Evolutionary conservation across 2,113 vertebrate genomes (phyloP), one percentile per base, ranked within the genome.

Genomic region (Symphodus melops): DNA sequence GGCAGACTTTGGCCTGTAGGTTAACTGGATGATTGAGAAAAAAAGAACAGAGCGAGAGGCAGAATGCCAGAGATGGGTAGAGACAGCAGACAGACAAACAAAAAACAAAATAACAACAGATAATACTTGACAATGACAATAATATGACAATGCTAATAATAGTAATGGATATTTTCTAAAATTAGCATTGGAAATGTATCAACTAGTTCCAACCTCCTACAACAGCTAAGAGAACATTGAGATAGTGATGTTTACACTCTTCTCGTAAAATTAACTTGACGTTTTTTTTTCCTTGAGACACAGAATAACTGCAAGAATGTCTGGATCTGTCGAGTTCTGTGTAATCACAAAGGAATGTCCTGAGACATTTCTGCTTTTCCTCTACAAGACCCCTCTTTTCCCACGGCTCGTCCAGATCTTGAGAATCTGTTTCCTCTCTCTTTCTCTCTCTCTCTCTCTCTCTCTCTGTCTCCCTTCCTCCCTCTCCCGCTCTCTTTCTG

Each of bases 261-360:
- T 21, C 42, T 79, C 41, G 17, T 51, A 59, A 76, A 72, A 83
- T 61, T 64, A 68, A 81, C 77, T 85, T 77, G 63, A 72, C 83
- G 62, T 82, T 1, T 33, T 41, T 39, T 41, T 16, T 73, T 75
- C 71, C 63, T 69, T 82, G 81, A 88, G 85, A 91, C 85, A 85
- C 44, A 55, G 59, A 81, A 89, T 81, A 76, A 87, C 62, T 86
- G 42, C 72, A 92, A 91, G 92, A 93, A 92, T 94, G 92, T 93
- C 91, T 94, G 91, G 91, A 93, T 92, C 91, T 92, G 89, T 91
- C 79, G 89, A 80, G 89, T 83, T 57, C 88, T 92, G 92, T 93
- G 92, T 94, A 94, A 95, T 94, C 94, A 91, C 93, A 92, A 90
- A 93, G 92, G 94, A 95, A 94, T 94, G 93, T 93, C 92, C 90